Evolutionary conservation across 2,113 vertebrate genomes (phyloP), one percentile per base, ranked within the genome.

Genomic region (Atherinomorus stipes): DNA sequence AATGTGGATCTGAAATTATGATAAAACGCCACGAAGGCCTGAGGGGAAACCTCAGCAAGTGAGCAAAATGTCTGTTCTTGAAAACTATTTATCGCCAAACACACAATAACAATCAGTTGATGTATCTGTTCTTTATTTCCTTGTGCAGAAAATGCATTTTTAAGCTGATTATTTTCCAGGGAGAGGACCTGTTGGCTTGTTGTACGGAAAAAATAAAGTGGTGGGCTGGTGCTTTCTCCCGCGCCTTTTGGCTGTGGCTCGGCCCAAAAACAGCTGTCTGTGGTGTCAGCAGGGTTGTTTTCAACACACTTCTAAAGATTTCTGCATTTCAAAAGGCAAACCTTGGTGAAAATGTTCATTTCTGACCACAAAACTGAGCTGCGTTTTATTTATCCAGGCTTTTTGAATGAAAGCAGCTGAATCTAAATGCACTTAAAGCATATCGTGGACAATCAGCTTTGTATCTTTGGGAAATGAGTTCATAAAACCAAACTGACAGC

Each of bases 261-360:
- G 49, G 54, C 49, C 71, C 66, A 80, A 78, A 47, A 85, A 71
- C 87, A 87, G 87, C 74, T 87, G 81, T 80, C 72, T 73, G 51
- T 51, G 45, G 74, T 80, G 84, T 84, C 77, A 82, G 84, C 61
- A 25, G 40, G 54, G 73, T 59, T 83, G 80, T 81, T 85, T 77
- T 78, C 78, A 75, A 45, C 51, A 45, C 56, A 63, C 77, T 75
- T 45, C 76, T 62, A 83, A 85, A 88, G 71, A 80, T 77, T 82
- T 85, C 85, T 85, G 71, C 61, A 56, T 40, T 83, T 86, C 64
- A 16, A 71, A 65, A 76, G 64, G 57, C 42, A 7, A 60, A 16
- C 42, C 47, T 45, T 40, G 61, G 50, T 72, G 75, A 51, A 68
- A 69, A 73, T 22, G 25, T 31, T 23, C 4, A 18, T 19, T 25